Percentiles rank a stretch among this genome's conserved stretches.
phyloP scores from a whole-genome alignment of 1,140 invertebrate genomes.

The Drosophila malerkotliana region DNA sequence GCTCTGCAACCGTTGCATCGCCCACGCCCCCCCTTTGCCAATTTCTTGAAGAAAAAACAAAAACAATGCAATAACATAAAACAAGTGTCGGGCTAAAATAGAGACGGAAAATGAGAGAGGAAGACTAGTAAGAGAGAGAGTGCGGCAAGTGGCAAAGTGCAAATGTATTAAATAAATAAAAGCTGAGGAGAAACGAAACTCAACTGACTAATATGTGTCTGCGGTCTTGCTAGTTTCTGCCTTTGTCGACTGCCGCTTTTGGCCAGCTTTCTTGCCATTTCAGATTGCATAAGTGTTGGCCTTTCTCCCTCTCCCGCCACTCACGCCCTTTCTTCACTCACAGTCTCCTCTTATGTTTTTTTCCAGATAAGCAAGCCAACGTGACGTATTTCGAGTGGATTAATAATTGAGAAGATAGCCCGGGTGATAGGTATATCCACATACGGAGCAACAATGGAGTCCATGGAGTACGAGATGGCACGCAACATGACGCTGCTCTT shows the following conservation, averaged over 20 bases:
- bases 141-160: conserved; percentile 60
- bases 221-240: conserved; percentile 38
- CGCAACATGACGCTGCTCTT: conserved; percentile 97
- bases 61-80: conserved; percentile 66
- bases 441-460: conserved; percentile 89
- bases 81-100: conserved; percentile 25
- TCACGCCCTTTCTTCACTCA: background rate
- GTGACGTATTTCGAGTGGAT: conserved; percentile 51
- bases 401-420: conserved; percentile 48
- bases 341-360: background rate
- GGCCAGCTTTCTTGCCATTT: conserved; percentile 36
- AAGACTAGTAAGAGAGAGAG: conserved; percentile 6
- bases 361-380: conserved; percentile 53
- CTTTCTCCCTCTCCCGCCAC: conserved; percentile 28
- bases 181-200: conserved; percentile 21
- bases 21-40: background rate
- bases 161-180: conserved; percentile 75
- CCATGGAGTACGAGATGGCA: conserved; percentile 96
- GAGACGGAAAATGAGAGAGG: background rate
- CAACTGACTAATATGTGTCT: conserved; percentile 55
- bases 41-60: conserved; percentile 28
- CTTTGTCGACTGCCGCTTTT: conserved; percentile 8
- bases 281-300: conserved; percentile 66
- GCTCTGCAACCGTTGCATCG: conserved; percentile 26
- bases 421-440: conserved; percentile 1